Percentiles rank a stretch among this genome's conserved stretches.
Evolutionary conservation across 30 jellyfish, hydroid and myxozoan species (phyloP).

Genomic region (Pseudorhiza aurosa): DNA sequence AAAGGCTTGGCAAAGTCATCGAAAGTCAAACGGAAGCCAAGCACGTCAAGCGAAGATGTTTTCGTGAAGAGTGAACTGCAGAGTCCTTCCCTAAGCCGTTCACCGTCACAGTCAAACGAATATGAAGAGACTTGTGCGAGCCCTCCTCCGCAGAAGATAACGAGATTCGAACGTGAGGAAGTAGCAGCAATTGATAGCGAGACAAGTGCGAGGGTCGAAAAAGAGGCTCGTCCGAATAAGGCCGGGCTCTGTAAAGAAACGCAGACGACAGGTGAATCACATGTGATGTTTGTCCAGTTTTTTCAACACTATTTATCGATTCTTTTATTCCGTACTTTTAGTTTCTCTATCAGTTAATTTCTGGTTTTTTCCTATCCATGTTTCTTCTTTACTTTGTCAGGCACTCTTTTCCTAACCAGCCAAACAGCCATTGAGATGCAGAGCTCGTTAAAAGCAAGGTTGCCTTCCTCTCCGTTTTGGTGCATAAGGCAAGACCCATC

Average conservation of each 20-base stretch:
- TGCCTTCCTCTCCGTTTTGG: no score
- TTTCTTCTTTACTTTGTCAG: no score
- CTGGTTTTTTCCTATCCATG: no score
- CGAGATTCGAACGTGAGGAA: background rate
- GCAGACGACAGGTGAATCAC: slow-evolving; percentile 55
- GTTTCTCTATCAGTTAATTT: no score
- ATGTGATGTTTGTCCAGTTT: background rate
- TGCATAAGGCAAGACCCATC: no score
- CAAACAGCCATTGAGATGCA: no score
- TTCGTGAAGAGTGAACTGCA: slow-evolving; percentile 30
- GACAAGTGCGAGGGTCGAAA: background rate
- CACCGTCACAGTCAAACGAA: background rate
- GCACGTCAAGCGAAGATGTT: slow-evolving; percentile 31
- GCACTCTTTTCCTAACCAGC: no score
- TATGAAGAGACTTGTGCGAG: background rate
- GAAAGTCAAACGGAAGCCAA: slow-evolving; percentile 30
- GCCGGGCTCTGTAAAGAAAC: background rate
- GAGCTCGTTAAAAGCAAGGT: no score
- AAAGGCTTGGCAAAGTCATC: slow-evolving; percentile 11
- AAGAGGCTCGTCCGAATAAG: background rate
- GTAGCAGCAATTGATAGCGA: background rate
- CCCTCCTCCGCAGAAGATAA: slow-evolving; percentile 30
- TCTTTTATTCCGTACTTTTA: no score
- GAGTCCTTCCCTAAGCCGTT: slow-evolving; percentile 18
- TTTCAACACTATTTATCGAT: background rate